phyloP scores from a whole-genome alignment of 1,140 invertebrate genomes.

The Lithobius niger region DNA sequence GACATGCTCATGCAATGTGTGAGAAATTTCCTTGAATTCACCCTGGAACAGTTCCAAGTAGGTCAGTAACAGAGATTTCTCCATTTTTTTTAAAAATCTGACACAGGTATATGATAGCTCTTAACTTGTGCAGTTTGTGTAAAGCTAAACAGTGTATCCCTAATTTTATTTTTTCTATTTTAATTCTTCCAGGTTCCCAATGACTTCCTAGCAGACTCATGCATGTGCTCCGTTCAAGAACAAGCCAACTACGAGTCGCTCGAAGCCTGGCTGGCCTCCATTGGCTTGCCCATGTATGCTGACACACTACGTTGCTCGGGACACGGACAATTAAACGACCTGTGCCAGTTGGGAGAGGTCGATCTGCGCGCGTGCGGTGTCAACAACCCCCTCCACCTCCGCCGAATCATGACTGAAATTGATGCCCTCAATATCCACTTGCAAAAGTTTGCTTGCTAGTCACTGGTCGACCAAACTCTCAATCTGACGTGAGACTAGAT shows the following conservation, averaged over 20 bases:
- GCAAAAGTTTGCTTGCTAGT: conserved; percentile 7
- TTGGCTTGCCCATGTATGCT: conserved; percentile 34
- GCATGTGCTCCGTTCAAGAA: conserved; percentile 23
- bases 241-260: conserved; percentile 30
- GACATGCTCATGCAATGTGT: too few relatives aligned
- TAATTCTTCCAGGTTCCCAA: conserved; percentile 29
- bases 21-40: too few relatives aligned
- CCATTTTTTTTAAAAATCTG: too few relatives aligned
- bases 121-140: too few relatives aligned
- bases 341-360: conserved; percentile 15
- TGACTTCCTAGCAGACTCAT: conserved; percentile 28
- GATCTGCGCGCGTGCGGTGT: conserved; percentile 18
- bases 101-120: too few relatives aligned
- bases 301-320: conserved; percentile 14
- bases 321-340: conserved; percentile 12
- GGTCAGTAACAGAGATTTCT: too few relatives aligned
- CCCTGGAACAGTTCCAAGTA: too few relatives aligned
- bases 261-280: conserved; percentile 30
- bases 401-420: conserved; percentile 18
- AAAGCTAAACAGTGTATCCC: too few relatives aligned
- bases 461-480: background rate
- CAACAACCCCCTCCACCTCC: conserved; percentile 15
- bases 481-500: background rate
- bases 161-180: conserved; percentile 12
- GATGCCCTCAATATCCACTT: conserved; percentile 19